Percentiles rank a stretch among this genome's conserved stretches.
These are phyloP conservation scores for Chiroxiphia lanceolata DNA, from an alignment of 2,797 vertebrate species.

Conservation along the genomic window DNA sequence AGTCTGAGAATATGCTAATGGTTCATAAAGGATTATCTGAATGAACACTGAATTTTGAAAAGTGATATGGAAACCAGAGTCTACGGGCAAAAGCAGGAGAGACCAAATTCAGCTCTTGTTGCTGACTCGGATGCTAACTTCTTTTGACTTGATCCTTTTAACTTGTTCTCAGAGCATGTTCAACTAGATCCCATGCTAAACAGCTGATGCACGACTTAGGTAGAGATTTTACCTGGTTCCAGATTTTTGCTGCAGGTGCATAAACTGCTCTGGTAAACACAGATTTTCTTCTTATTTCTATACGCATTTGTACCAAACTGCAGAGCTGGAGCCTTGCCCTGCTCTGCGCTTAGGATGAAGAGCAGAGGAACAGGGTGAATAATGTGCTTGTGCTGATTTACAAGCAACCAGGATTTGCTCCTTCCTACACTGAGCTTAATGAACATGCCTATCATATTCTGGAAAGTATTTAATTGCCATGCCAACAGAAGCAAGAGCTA, in stretches of 20 bases:
- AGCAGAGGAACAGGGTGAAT: neutral
- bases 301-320: neutral
- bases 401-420: neutral
- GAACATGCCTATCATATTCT: neutral
- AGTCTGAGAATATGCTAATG: neutral
- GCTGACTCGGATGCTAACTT: neutral
- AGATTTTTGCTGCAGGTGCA: neutral
- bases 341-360: neutral
- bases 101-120: neutral
- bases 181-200: neutral
- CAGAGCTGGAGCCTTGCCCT: neutral
- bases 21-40: neutral
- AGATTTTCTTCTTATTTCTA: neutral
- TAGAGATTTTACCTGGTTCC: neutral
- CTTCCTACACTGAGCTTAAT: neutral
- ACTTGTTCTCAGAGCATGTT: neutral
- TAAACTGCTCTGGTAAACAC: neutral
- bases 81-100: neutral
- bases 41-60: neutral
- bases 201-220: neutral
- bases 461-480: slow-evolving; percentile 25
- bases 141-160: neutral
- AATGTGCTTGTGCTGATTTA: neutral
- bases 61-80: neutral
- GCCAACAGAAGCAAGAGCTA: slow-evolving; percentile 22